phyloP scores from a whole-genome alignment of 2,113 vertebrate species.

The Zosterops lateralis region DNA sequence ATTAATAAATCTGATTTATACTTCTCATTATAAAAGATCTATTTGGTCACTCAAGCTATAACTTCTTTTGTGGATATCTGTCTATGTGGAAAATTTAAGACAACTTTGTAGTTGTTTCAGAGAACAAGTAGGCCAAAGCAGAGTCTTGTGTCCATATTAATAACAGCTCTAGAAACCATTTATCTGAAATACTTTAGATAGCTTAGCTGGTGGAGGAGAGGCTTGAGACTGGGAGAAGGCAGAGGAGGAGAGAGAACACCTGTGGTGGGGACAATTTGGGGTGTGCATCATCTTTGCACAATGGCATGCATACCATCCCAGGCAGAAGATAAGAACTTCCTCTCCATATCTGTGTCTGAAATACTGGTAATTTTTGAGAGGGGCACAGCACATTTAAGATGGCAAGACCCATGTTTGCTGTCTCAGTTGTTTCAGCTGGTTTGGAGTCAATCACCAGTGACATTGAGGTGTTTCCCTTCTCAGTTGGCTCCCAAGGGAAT shows the following conservation, averaged over 20 bases:
- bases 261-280: neutral
- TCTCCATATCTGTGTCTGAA: neutral
- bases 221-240: neutral
- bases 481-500: neutral
- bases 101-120: neutral
- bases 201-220: neutral
- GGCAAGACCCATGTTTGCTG: neutral
- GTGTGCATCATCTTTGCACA: accelerated
- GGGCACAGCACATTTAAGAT: neutral
- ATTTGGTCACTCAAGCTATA: neutral
- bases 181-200: neutral
- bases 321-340: neutral
- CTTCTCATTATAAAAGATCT: neutral
- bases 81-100: neutral
- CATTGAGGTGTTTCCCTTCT: neutral
- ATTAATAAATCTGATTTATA: neutral
- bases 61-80: neutral
- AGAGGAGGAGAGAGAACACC: neutral
- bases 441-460: neutral
- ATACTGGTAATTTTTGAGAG: neutral
- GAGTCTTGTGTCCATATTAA: neutral
- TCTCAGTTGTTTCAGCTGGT: neutral
- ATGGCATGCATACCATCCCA: neutral
- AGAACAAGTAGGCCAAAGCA: neutral
- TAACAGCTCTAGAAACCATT: neutral